Evolutionary conservation across 1,140 invertebrate genomes (phyloP).

Genomic region (Heterodera carotae): DNA sequence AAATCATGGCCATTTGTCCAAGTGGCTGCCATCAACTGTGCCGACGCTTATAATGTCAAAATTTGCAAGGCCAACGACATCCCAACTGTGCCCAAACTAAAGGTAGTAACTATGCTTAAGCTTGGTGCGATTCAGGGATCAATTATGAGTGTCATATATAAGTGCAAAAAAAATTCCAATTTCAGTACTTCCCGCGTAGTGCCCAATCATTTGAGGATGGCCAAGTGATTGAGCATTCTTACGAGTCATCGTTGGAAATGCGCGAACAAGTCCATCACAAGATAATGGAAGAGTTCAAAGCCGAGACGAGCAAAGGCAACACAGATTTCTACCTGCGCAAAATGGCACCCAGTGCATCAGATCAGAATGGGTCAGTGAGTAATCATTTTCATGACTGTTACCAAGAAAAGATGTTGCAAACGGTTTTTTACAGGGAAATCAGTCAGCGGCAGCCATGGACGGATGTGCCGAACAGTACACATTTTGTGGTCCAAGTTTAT

Average conservation of each 20-base stretch:
- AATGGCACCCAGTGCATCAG: slow-evolving; percentile 19
- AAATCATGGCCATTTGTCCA: slow-evolving; percentile 50
- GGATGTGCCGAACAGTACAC: slow-evolving; percentile 15
- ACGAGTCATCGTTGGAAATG: slow-evolving; percentile 27
- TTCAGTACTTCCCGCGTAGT: slow-evolving; percentile 55
- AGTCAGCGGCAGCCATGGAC: slow-evolving; percentile 13
- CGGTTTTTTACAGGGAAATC: slow-evolving; percentile 12
- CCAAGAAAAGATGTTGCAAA: too few relatives aligned
- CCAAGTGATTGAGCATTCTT: slow-evolving; percentile 29
- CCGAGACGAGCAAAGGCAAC: slow-evolving; percentile 17
- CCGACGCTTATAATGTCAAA: slow-evolving; percentile 52
- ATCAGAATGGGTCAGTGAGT: slow-evolving; percentile 15
- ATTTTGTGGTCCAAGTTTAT: slow-evolving; percentile 26
- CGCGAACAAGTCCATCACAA: slow-evolving; percentile 9
- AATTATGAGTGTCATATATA: background rate
- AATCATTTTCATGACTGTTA: too few relatives aligned
- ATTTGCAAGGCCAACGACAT: slow-evolving; percentile 53
- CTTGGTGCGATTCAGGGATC: too few relatives aligned
- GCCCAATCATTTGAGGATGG: slow-evolving; percentile 40
- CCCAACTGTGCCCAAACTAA: slow-evolving; percentile 28
- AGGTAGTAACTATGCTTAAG: slow-evolving; percentile 8
- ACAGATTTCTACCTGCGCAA: slow-evolving; percentile 14
- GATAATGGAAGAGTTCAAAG: slow-evolving; percentile 22
- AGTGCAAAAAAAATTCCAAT: slow-evolving; percentile 35
- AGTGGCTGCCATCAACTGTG: slow-evolving; percentile 55